These are phyloP conservation scores for Fregata magnificens DNA, from an alignment of 2,113 vertebrate genomes.

Conservation along the genomic window DNA sequence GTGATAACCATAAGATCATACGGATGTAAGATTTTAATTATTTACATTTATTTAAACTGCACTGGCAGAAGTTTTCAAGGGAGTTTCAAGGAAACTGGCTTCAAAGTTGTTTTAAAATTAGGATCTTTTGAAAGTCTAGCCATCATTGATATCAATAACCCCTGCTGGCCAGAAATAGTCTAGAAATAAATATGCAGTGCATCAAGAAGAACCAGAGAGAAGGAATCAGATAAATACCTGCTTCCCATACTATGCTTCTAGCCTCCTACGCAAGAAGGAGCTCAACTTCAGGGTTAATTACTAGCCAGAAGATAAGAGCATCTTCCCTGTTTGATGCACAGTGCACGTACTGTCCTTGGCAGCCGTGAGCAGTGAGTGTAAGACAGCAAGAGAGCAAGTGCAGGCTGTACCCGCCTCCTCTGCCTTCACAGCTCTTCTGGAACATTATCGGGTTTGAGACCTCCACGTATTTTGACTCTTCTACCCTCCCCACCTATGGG, in stretches of 20 bases:
- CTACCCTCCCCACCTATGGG: not conserved
- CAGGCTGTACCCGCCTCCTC: not conserved
- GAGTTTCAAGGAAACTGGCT: not conserved
- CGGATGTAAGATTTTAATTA: not conserved
- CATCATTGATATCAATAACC: not conserved
- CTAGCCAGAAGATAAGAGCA: not conserved
- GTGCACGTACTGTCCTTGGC: not conserved
- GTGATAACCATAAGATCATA: not conserved
- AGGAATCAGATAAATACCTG: not conserved
- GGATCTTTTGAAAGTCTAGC: not conserved
- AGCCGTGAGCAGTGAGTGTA: accelerated
- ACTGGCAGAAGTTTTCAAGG: not conserved
- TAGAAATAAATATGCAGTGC: not conserved
- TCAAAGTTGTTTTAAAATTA: not conserved
- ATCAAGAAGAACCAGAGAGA: not conserved
- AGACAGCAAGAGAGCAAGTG: not conserved
- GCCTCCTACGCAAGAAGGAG: not conserved
- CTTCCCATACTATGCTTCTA: not conserved
- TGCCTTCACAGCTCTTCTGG: not conserved
- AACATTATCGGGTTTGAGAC: not conserved
- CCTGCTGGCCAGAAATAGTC: not conserved
- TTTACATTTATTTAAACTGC: not conserved
- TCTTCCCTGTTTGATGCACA: not conserved
- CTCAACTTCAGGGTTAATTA: not conserved
- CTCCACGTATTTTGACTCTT: accelerated